Evolutionary conservation across 2,113 vertebrate genomes (phyloP).

Genomic region (Microtus richardsoni): DNA sequence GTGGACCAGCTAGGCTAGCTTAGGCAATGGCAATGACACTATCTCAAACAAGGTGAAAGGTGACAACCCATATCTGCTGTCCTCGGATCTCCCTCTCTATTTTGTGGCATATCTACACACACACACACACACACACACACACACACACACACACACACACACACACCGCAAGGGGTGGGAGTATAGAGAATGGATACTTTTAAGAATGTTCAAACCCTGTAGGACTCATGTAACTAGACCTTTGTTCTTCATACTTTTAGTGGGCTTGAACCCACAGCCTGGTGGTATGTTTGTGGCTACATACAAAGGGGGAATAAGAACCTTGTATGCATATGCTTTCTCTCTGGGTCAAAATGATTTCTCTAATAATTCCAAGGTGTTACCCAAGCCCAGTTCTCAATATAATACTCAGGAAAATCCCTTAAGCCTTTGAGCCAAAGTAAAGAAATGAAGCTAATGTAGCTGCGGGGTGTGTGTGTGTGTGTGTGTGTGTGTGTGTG

Average conservation of each 20-base stretch:
- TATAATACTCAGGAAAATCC: conserved; percentile 12
- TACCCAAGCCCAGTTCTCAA: background rate
- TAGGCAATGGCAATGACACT: background rate
- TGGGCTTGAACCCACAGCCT: background rate
- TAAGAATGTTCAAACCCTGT: background rate
- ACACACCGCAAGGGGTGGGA: too few relatives aligned
- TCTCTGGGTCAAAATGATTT: conserved; percentile 4
- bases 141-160: background rate
- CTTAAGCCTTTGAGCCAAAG: conserved; percentile 1
- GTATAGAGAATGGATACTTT: background rate
- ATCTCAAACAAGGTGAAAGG: background rate
- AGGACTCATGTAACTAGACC: background rate
- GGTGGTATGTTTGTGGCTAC: background rate
- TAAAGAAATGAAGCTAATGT: background rate
- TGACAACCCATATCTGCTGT: background rate
- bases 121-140: background rate
- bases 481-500: background rate
- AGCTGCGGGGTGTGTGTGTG: background rate
- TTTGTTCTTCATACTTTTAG: background rate
- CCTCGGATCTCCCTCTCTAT: background rate
- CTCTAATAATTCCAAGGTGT: conserved; percentile 30
- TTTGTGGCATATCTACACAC: background rate
- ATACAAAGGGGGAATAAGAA: background rate
- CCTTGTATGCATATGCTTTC: background rate
- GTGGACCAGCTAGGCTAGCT: background rate